Base-by-base conservation (phyloP, 2,113 vertebrate genomes). In the Pelecanoides urinatrix region DNA sequence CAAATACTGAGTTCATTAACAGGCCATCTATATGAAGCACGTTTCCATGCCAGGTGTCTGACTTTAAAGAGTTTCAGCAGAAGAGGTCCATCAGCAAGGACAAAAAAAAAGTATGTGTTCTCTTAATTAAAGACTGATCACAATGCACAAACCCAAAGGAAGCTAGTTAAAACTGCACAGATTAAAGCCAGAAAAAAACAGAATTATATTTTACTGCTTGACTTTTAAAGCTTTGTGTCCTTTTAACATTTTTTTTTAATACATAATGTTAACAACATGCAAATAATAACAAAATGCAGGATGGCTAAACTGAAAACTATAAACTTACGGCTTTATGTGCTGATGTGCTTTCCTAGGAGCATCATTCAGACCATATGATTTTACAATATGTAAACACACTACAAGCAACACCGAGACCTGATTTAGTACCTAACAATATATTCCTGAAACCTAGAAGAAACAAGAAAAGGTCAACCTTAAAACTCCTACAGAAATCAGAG, bases 91-190 rank as follows among this genome's bases (percentile, higher is more conserved):
- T 32, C 44, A 58, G 61, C 20, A 62, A 89, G 29, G 66, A 72
- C 22, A 66, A 90, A 82, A 89, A 82, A 62, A 40, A 13, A 47
- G 22, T 45, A 20, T 6, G 9, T 26, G 3, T 72, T 94, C 11
- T 88, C 63, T 80, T 81, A 87, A 91, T 76, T 95, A 86, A 93
- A 94, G 61, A 90, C n/a, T 44, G 50, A 86, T 71, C 50, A 59
- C 47, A 62, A 38, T 13, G 18, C 50, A 93, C 44, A 84, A 86
- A 40, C 13, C 13, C 82, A 71, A 80, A 67, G 47, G 27, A 96
- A 78, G 38, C n/a, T 44, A 77, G 21, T 45, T 72, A 92, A 77
- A 74, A 71, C 32, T 40, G 10, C 63, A 74, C 30, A 87, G 76
- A 81, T 71, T 80, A 62, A 73, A 70, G 40, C 17, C 80, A 86